Conservation (phyloP, 2,888 invertebrate species). For the Bembecia ichneumoniformis region DNA sequence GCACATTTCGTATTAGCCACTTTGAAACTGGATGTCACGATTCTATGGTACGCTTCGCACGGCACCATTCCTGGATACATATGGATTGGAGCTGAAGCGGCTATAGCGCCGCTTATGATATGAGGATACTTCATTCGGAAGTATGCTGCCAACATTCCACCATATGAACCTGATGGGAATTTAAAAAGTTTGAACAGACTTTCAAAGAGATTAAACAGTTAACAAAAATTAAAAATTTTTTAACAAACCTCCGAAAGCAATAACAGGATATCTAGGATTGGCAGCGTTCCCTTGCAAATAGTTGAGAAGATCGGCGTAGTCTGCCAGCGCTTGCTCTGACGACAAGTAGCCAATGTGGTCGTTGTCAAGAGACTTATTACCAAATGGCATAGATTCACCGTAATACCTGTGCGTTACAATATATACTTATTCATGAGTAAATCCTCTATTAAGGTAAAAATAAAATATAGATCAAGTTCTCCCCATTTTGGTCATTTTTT, state of each 20-base stretch:
- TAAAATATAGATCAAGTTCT: no score
- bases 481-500: no score
- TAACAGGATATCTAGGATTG: constrained; percentile 77
- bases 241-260: constrained; percentile 77
- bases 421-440: not conserved
- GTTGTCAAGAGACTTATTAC: constrained; percentile 78
- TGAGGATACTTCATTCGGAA: constrained; percentile 96
- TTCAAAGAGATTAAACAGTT: not conserved
- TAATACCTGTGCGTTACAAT: constrained; percentile 77
- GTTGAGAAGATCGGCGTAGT: constrained; percentile 86
- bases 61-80: constrained; percentile 86
- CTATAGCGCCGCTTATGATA: constrained; percentile 87
- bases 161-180: constrained; percentile 85
- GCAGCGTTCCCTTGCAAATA: constrained; percentile 69
- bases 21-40: constrained; percentile 84
- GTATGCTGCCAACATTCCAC: constrained; percentile 98
- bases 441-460: no score
- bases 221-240: not conserved
- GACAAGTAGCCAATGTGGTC: constrained; percentile 86
- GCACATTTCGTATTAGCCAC: constrained; percentile 73
- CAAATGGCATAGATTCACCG: constrained; percentile 91
- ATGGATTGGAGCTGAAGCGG: constrained; percentile 92
- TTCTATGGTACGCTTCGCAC: constrained; percentile 82
- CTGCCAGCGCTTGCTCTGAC: constrained; percentile 93
- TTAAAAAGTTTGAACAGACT: no score